Evolutionary conservation across 1,140 invertebrate genomes (phyloP).

Genomic region (Rhagoletis pomonella): DNA sequence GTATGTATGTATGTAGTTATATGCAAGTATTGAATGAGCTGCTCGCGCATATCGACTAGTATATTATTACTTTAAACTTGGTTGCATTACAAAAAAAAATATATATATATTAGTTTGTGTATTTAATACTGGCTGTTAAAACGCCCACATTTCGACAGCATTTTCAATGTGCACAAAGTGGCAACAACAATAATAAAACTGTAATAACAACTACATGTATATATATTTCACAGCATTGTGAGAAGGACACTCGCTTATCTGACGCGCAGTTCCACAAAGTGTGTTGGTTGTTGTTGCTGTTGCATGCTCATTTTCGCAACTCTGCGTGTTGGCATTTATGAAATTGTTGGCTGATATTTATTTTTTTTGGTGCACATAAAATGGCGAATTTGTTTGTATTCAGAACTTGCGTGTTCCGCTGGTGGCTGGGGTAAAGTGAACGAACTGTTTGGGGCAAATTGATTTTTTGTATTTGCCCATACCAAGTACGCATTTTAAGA

Average conservation of each 20-base stretch:
- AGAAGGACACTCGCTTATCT: conserved; percentile 3
- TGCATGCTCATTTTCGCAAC: neutral
- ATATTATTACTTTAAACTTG: neutral
- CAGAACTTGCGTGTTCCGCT: neutral
- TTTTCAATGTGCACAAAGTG: neutral
- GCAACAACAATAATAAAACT: neutral
- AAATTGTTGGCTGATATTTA: neutral
- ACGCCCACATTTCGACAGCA: neutral
- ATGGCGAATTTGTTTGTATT: neutral
- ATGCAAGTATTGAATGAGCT: neutral
- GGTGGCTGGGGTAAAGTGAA: neutral
- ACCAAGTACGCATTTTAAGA: no score
- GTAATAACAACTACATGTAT: neutral
- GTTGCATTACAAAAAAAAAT: neutral
- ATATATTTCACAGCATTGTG: neutral
- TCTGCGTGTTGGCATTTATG: neutral
- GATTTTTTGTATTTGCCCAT: neutral
- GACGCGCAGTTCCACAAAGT: neutral
- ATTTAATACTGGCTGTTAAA: neutral
- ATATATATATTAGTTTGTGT: neutral
- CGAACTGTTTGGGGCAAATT: neutral
- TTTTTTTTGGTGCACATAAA: neutral
- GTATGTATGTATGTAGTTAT: neutral
- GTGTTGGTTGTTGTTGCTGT: neutral
- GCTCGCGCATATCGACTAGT: neutral